Evolutionary conservation across 2,797 vertebrate species (phyloP).

Genomic region (Falco columbarius): DNA sequence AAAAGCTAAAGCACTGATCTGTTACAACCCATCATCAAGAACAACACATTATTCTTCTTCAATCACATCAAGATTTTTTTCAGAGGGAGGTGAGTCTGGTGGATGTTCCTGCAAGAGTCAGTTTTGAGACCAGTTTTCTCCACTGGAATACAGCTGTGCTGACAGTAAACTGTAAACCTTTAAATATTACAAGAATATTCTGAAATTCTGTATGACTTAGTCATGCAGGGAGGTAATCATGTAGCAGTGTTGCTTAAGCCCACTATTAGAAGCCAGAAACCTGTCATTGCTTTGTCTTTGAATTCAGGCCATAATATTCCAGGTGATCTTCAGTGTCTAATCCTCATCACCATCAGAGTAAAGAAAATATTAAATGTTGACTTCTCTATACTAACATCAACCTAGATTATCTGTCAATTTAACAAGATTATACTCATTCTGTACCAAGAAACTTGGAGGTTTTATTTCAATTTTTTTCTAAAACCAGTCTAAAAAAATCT

Average conservation of each 20-base stretch:
- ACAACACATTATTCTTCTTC: not conserved
- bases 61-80: accelerated
- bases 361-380: not conserved
- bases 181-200: not conserved
- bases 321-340: not conserved
- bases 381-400: not conserved
- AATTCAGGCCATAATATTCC: not conserved
- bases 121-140: not conserved
- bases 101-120: not conserved
- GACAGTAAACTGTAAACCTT: not conserved
- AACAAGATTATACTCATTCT: not conserved
- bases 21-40: not conserved
- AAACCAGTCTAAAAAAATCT: not conserved
- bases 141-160: not conserved
- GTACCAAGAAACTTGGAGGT: accelerated
- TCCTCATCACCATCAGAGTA: not conserved
- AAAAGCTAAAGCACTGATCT: not conserved
- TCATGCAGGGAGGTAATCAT: not conserved
- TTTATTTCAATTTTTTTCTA: not conserved
- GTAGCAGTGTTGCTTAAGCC: not conserved
- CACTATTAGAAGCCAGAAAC: not conserved
- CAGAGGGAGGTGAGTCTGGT: not conserved
- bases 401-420: not conserved
- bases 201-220: not conserved
- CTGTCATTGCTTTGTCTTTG: not conserved